A percentile compares a stretch with the other conserved stretches of the same genome.
Evolutionary conservation across 1,140 invertebrate species (phyloP).

Genomic region (Hyles vespertilio): DNA sequence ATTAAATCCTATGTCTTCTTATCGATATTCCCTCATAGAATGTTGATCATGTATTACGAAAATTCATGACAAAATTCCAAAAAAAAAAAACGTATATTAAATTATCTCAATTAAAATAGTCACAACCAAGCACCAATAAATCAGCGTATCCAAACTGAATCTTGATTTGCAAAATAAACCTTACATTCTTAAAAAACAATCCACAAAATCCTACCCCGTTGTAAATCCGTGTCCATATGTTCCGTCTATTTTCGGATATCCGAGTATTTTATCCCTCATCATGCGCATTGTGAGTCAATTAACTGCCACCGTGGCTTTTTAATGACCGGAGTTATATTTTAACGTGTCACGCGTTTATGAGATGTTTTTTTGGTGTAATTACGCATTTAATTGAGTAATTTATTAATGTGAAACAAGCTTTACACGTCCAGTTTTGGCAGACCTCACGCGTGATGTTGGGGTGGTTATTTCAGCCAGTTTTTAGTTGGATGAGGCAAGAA

Average conservation of each 20-base stretch:
- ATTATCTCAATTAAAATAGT: too few species aligned
- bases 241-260: slow-evolving; percentile 59
- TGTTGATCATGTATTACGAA: too few species aligned
- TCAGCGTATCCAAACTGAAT: too few species aligned
- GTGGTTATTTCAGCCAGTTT: too few species aligned
- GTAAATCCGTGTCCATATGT: slow-evolving; percentile 35
- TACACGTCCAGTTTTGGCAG: slow-evolving; percentile 10
- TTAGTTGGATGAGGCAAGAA: too few species aligned
- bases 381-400: slow-evolving; percentile 48
- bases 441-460: slow-evolving; percentile 6
- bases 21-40: too few species aligned
- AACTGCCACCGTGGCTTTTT: slow-evolving; percentile 39
- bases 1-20: too few species aligned
- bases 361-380: slow-evolving; percentile 40
- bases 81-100: too few species aligned
- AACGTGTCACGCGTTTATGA: slow-evolving; percentile 26
- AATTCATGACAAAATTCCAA: too few species aligned
- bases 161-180: too few species aligned
- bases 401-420: slow-evolving; percentile 35
- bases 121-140: too few species aligned
- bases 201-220: slow-evolving; percentile 14
- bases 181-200: too few species aligned
- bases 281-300: slow-evolving; percentile 58
- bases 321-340: slow-evolving; percentile 48
- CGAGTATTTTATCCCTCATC: slow-evolving; percentile 43